Evolutionary conservation across 2,797 vertebrate genomes (phyloP).

Genomic region (Pipistrellus nathusii): DNA sequence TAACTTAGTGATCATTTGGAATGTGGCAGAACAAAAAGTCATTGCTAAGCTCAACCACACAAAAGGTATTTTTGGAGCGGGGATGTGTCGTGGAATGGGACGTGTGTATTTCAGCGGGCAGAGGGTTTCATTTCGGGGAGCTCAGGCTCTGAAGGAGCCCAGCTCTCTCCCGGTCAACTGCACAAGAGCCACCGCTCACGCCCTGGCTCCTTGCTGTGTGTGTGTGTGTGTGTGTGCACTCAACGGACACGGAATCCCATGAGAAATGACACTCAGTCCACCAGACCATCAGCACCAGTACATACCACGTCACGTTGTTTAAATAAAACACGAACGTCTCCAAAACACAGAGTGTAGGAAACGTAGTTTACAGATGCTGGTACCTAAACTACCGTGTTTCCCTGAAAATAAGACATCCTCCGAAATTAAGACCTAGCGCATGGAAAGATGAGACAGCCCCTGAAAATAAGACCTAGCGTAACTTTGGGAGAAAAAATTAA

Average conservation of each 20-base stretch:
- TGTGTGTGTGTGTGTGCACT: background rate
- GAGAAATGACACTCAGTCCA: background rate
- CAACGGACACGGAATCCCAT: slow-evolving; percentile 10
- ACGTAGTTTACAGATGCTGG: background rate
- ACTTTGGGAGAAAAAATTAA: no score
- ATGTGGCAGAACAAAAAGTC: slow-evolving; percentile 95
- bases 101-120: background rate
- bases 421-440: no score
- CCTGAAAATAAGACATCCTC: no score
- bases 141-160: background rate
- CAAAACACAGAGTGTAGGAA: background rate
- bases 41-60: slow-evolving; percentile 93
- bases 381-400: no score
- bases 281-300: background rate
- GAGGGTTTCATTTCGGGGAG: background rate
- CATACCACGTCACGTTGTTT: background rate
- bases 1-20: slow-evolving; percentile 97
- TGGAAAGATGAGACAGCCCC: no score
- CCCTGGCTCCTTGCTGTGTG: background rate
- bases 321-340: background rate
- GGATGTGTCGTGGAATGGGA: slow-evolving; percentile 46
- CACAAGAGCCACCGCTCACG: background rate
- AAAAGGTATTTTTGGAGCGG: slow-evolving; percentile 89
- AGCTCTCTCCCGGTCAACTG: background rate
- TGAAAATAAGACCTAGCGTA: no score